Base-by-base conservation (phyloP, 2,113 vertebrate species). In the Stomatorhinus ivindoensis region DNA sequence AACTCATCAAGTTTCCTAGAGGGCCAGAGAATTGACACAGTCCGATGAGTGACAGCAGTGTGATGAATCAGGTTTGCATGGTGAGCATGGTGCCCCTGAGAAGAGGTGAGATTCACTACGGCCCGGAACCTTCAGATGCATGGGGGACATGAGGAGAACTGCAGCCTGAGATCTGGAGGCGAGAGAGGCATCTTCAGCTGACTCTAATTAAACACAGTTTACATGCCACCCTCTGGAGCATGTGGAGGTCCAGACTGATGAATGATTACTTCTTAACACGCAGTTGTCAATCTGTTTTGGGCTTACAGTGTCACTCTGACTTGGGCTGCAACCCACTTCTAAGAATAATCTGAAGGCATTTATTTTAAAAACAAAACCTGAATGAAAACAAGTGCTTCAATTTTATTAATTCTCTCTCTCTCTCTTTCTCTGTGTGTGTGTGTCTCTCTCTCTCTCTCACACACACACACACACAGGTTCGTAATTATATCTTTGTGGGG, bases 171-270 rank as follows among this genome's bases (percentile, higher is more conserved):
- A 89, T 31, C 31, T 53, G 31, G 27, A 46, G 51, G 51, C 10
- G 39, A 31, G 3, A 84, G 53, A n/a, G 58, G 35, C 24, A 46
- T 55, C 7, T 11, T 46, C 35, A 31, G 39, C 5, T 47, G 35
- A 11, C 27, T 69, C 47, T 89, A 89, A 89, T 89, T 89, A 82
- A 80, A 2, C 46, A 42, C 48, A 89, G 48, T 83, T 89, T n/a
- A 89, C 27, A 89, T 89, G 8, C 21, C 48, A 53, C 47, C 4
- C n/a, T 89, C 73, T 83, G 27, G 4, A 53, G 19, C 15, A 19
- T 31, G 42, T 3, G 15, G 46, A 24, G 4, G 3, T 73, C 47
- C 46, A 27, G 61, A 47, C 82, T 27, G 44, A 44, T 85, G 82
- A n/a, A 47, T 85, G 42, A 85, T 39, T 19, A 42, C 73, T 42